Conservation (phyloP, 2,888 invertebrate genomes). For the Mythimna lalbum region DNA sequence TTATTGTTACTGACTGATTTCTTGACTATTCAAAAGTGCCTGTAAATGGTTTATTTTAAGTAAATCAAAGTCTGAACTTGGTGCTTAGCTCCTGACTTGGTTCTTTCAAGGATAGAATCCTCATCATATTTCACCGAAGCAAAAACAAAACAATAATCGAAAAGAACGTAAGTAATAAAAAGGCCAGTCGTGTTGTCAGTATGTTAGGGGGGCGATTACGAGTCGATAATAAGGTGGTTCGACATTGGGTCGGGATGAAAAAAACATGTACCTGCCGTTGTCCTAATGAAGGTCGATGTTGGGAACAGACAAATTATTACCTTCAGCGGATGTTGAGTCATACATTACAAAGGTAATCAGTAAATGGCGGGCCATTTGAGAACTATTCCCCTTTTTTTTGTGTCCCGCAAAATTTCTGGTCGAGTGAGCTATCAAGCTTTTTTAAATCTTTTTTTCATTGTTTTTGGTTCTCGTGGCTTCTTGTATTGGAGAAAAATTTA, state of each 20-base stretch:
- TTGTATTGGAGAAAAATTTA: not conserved
- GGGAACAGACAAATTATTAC: conserved; percentile 76
- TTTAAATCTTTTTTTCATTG: not conserved
- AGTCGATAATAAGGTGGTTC: conserved; percentile 78
- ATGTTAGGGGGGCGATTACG: conserved; percentile 76
- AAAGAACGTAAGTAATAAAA: conserved; percentile 73
- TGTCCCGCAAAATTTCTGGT: conserved; percentile 42
- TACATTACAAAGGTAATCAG: conserved; percentile 68
- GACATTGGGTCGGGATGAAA: conserved; percentile 73
- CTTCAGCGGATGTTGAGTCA: conserved; percentile 69
- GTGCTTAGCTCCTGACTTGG: not conserved
- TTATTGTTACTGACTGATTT: no score
- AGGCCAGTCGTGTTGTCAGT: conserved; percentile 70
- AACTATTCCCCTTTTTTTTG: conserved; percentile 51
- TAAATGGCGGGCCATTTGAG: conserved; percentile 59
- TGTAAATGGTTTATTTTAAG: no score
- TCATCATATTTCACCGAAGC: conserved; percentile 62
- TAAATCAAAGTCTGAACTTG: no score
- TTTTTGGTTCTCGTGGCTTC: not conserved
- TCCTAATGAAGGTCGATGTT: conserved; percentile 81
- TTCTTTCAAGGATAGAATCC: conserved; percentile 44
- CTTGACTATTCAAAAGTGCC: no score
- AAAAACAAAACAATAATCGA: conserved; percentile 64
- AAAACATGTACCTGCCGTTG: conserved; percentile 85
- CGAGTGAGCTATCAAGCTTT: conserved; percentile 30